Base-by-base conservation (phyloP, 2,888 invertebrate genomes). In the Strigamia transsilvanica region DNA sequence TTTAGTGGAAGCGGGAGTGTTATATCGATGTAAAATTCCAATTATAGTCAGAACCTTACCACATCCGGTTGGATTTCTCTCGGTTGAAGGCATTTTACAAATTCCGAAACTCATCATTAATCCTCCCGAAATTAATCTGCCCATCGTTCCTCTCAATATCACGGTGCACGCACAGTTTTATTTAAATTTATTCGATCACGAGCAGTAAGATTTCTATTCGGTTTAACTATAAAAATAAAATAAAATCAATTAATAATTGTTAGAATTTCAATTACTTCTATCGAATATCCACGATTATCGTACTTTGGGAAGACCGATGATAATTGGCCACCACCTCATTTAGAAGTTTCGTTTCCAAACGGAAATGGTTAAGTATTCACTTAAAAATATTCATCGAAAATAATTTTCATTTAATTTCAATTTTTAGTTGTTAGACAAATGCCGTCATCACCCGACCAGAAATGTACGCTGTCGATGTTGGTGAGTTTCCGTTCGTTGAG, bases 121-220 rank as follows among this genome's bases (percentile, higher is more conserved):
- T 79, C 79, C 79, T 13, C 79, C 79, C 12, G 34, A 79, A n/a
- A 79, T 79, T 34, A 34, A 15, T 79, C 27, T 79, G 9, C 79
- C 79, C 2, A 38, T 79, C 15, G 38, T 38, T 21, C 79, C 79
- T 34, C 21, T 79, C 27, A 38, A 38, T 13, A 79, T 79, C n/a
- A 38, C 27, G 38, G 34, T 79, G 18, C 79, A 79, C 12, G 38
- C 38, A 4, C 34, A 79, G 38, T 79, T 79, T 38, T 51, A 51
- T 51, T 51, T 51, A 13, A 51, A 51, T 51, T 51, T 51, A 18
- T 51, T 51, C 51, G 51, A 51, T 51, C 51, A 51, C 12, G 51
- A 51, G 18, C 10, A 10, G 51, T 51, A 6, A 51, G 18, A 18
- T 51, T 18, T 51, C 6, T 10, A 13, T 51, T 51, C 18, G 18